These are phyloP conservation scores for Corydoras sp. DNA, from an alignment of 2,113 vertebrate species.

Conservation along the genomic window DNA sequence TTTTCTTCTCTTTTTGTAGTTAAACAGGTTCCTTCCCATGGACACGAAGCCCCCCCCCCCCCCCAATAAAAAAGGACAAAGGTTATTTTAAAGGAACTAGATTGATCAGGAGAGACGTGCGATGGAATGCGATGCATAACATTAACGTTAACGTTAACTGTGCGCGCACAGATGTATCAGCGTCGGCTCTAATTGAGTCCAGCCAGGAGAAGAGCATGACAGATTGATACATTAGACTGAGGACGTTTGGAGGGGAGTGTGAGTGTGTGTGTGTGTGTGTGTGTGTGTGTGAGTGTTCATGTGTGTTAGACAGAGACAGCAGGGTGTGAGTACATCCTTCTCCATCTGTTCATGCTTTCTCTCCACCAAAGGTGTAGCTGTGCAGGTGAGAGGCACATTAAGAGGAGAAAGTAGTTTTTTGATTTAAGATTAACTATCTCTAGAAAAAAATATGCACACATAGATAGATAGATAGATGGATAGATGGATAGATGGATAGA, in stretches of 20 bases:
- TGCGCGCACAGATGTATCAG: constrained; percentile 16
- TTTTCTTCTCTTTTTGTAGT: too few species aligned
- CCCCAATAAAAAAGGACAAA: background rate
- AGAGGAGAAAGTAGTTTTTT: background rate
- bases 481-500: too few species aligned
- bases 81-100: background rate
- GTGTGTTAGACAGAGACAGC: constrained; percentile 12
- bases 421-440: too few species aligned
- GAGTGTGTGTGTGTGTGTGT: constrained; percentile 5
- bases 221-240: constrained; percentile 27
- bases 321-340: background rate
- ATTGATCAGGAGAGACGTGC: background rate
- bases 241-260: constrained; percentile 26
- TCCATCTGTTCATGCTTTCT: constrained; percentile 31
- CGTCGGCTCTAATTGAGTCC: constrained; percentile 29
- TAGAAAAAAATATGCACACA: too few species aligned
- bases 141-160: too few species aligned
- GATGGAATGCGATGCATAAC: constrained; percentile 5
- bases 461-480: too few species aligned
- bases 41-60: too few species aligned
- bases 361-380: background rate
- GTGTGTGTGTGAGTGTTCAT: background rate
- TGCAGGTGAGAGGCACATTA: background rate
- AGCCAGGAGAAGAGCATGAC: constrained; percentile 22
- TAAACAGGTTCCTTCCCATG: constrained; percentile 1